These are phyloP conservation scores for Eurypyga helias DNA, from an alignment of 2,113 vertebrate genomes.

Conservation along the genomic window DNA sequence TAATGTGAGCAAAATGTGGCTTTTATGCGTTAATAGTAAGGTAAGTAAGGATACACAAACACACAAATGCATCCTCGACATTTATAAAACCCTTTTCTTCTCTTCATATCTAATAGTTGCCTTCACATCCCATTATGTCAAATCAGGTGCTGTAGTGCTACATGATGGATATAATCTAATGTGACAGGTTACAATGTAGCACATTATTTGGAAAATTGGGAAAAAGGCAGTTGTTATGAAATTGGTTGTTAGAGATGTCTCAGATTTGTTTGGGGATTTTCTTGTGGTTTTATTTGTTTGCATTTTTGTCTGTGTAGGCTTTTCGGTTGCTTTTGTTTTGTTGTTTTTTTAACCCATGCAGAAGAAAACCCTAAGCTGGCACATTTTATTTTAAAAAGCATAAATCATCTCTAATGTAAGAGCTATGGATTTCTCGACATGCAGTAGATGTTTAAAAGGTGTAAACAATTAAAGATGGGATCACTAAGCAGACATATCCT, in stretches of 20 bases:
- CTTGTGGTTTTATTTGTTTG: fast-evolving
- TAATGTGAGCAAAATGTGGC: not conserved
- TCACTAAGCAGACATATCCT: not conserved
- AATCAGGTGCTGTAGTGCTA: not conserved
- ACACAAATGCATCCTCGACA: not conserved
- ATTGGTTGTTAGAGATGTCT: not conserved
- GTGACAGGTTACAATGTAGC: conserved; percentile 22
- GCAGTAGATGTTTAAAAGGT: not conserved
- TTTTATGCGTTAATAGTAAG: not conserved
- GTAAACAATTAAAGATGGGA: not conserved
- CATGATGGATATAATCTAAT: conserved; percentile 27
- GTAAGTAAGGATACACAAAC: not conserved
- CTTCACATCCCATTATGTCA: conserved; percentile 15
- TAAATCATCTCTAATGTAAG: not conserved
- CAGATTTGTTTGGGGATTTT: not conserved
- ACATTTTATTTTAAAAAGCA: not conserved
- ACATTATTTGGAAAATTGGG: conserved; percentile 38
- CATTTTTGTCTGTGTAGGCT: fast-evolving
- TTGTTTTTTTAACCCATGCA: not conserved
- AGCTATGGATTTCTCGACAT: not conserved
- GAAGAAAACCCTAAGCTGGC: not conserved
- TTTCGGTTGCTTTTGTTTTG: not conserved
- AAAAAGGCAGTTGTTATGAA: not conserved
- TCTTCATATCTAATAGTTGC: not conserved
- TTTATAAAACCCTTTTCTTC: not conserved